phyloP scores from a whole-genome alignment of 2,113 vertebrate species.

The Pedetes capensis region DNA sequence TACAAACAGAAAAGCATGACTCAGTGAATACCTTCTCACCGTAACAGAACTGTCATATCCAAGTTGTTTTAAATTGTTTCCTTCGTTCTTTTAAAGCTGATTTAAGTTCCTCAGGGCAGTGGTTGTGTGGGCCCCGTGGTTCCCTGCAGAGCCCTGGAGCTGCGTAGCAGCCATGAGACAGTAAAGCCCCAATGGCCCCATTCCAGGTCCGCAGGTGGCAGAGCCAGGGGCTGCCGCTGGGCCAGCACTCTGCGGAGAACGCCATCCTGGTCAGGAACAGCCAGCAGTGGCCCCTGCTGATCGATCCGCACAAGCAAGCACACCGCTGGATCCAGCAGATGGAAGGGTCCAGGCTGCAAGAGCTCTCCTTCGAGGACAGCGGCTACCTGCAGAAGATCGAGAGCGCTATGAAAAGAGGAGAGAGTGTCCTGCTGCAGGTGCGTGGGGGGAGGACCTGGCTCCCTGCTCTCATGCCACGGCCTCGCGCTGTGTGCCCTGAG shows the following conservation, averaged over 20 bases:
- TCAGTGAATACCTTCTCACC: not conserved
- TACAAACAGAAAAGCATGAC: not conserved
- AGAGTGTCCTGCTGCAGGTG: slow-evolving; percentile 79
- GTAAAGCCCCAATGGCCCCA: not conserved
- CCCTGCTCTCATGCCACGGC: not conserved
- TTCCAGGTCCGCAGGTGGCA: slow-evolving; percentile 78
- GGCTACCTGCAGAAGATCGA: slow-evolving; percentile 70
- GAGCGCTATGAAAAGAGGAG: slow-evolving; percentile 72
- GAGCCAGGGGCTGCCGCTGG: slow-evolving; percentile 78
- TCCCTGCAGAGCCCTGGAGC: too few relatives aligned
- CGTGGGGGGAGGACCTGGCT: too few relatives aligned
- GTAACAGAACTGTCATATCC: not conserved
- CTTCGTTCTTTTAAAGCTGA: not conserved
- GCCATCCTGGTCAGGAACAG: slow-evolving; percentile 77
- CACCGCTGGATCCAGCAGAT: slow-evolving; percentile 77
- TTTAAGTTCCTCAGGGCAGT: not conserved
- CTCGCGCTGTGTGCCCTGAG: not conserved
- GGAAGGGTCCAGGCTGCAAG: slow-evolving; percentile 72
- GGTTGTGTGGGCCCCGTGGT: not conserved
- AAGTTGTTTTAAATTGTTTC: not conserved
- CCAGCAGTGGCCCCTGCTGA: slow-evolving; percentile 80
- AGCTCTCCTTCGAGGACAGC: slow-evolving; percentile 64
- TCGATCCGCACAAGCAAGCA: slow-evolving; percentile 81
- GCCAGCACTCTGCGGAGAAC: slow-evolving; percentile 79
- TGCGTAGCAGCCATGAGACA: not conserved